A percentile compares a stretch with the other conserved stretches of the same genome.
phyloP scores from a whole-genome alignment of 1,140 invertebrate species.

The Tetragnatha versicolor region DNA sequence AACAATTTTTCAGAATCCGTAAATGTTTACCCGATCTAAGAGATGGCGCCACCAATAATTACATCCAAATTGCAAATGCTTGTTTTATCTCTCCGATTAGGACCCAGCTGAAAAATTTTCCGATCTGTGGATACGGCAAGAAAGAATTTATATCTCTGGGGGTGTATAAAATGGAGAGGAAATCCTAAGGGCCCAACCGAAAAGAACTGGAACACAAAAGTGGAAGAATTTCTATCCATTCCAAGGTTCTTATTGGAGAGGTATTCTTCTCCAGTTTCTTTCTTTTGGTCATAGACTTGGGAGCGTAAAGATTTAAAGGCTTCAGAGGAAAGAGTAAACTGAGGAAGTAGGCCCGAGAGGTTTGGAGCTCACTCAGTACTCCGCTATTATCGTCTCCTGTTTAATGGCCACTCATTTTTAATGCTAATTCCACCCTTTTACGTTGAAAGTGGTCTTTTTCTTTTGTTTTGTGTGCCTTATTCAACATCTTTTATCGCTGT shows the following conservation, averaged over 20 bases:
- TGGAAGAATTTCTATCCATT: constrained; percentile 1
- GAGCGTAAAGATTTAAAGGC: constrained; percentile 17
- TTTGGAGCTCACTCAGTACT: neutral
- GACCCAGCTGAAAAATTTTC: neutral
- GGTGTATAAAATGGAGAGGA: constrained; percentile 10
- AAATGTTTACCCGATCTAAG: constrained; percentile 10
- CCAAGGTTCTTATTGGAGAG: neutral
- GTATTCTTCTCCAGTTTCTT: neutral
- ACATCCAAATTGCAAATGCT: neutral
- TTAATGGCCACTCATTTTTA: constrained; percentile 47
- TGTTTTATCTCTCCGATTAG: neutral
- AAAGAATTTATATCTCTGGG: constrained; percentile 29
- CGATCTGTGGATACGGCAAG: constrained; percentile 1
- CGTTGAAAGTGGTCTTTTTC: neutral
- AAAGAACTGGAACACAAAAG: constrained; percentile 27
- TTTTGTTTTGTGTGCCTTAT: constrained; percentile 1
- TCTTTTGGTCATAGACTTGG: neutral
- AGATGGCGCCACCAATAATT: constrained; percentile 34
- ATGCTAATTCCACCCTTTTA: constrained; percentile 42
- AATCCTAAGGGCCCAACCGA: neutral
- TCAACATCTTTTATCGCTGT: neutral
- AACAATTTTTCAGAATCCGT: neutral
- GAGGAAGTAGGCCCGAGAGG: constrained; percentile 13
- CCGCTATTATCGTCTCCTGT: neutral
- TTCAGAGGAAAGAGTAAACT: constrained; percentile 10